Evolutionary conservation across 2,888 invertebrate genomes (phyloP), one percentile per base, ranked within the genome.

Genomic region (Aporophyla lueneburgensis): DNA sequence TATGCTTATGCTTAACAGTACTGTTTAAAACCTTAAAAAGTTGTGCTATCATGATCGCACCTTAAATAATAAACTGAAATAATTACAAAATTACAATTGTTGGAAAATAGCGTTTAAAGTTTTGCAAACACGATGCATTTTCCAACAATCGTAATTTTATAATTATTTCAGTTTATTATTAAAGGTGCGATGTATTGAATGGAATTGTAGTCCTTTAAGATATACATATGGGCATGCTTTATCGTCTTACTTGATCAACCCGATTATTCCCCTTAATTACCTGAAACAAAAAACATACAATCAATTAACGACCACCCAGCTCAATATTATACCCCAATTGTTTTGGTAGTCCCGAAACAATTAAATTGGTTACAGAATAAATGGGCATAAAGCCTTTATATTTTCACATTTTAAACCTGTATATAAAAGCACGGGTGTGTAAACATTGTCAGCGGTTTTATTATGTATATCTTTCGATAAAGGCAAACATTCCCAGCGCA

Each of bases 361-460:
- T 72, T 27, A 40, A 65, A 54, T 43, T 78, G 68, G 16, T 27
- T 46, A 19, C n/a, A n/a, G 58, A 56, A n/a, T 9, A 54, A 40
- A 74, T 21, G 1, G 14, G 12, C 40, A 21, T 21, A 4, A 63
- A 12, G 12, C 9, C n/a, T 66, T 43, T 43, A 58, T n/a, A 59
- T 59, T 53, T 43, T 49, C 54, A 21, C 53, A 65, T 69, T 74
- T 69, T 43, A 75, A 59, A 53, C 61, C 66, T 2, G 5, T 43
- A 1, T 43, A 24, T 33, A 24, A 63, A 53, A 62, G 19, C 53
- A 24, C 21, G 33, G 43, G 10, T 40, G 33, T 5, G 51, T 54
- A 67, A 46, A 80, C 74, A 74, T 46, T 62, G 33, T 27, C 56
- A n/a, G 74, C 61, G 51, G 62, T 80, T 67, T 80, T 33, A 80